These are phyloP conservation scores for Oreochromis grahami DNA, from an alignment of 2,797 vertebrate species.

Conservation along the genomic window DNA sequence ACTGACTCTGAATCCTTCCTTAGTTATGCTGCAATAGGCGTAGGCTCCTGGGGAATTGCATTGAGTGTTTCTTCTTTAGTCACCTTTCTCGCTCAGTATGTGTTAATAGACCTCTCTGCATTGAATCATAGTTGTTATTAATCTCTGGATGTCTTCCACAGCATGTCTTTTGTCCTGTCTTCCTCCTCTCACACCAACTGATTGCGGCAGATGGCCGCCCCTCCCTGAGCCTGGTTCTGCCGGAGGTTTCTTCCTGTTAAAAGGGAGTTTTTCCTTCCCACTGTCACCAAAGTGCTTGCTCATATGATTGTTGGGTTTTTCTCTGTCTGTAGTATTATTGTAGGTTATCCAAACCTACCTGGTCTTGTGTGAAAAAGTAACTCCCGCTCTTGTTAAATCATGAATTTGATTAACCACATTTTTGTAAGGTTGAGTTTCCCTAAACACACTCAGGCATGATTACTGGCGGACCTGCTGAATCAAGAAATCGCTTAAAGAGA, in stretches of 20 bases:
- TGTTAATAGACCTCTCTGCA: not conserved
- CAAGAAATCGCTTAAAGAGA: not conserved
- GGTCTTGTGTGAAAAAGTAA: not conserved
- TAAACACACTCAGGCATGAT: not conserved
- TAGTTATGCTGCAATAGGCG: not conserved
- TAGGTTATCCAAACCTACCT: not conserved
- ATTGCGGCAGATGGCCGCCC: not conserved
- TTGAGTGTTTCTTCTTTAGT: not conserved
- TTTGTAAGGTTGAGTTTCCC: not conserved
- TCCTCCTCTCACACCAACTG: not conserved
- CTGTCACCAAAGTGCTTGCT: not conserved
- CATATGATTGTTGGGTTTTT: not conserved
- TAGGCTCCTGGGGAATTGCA: not conserved
- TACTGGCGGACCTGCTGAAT: not conserved
- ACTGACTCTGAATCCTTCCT: not conserved
- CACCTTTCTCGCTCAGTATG: not conserved
- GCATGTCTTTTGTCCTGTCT: not conserved
- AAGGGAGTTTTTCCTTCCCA: not conserved
- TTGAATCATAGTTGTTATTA: not conserved
- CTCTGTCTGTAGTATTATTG: not conserved
- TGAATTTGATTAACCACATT: not conserved
- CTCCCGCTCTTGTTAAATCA: not conserved
- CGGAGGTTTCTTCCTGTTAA: not conserved
- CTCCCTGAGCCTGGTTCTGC: not conserved
- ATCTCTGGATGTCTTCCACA: not conserved